Base-by-base conservation (phyloP, 2,113 vertebrate species). In the Brevimyrus niger region DNA sequence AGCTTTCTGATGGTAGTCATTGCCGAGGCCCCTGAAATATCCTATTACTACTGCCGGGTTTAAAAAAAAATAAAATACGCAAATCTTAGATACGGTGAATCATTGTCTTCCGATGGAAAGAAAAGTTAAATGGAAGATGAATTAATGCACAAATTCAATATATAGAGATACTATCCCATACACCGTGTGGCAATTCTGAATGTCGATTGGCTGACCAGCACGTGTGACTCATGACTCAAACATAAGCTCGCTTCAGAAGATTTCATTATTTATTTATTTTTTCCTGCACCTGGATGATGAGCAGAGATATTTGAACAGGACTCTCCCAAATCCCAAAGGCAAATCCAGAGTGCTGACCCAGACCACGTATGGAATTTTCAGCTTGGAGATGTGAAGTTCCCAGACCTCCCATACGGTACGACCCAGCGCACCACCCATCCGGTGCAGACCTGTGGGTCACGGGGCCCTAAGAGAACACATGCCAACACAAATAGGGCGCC, bases 341-440 rank as follows among this genome's bases (percentile, higher is more conserved):
- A 31, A 76, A 47, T n/a, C 48, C 17, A 3, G 35, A 42, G 73
- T 42, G 73, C 42, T 80, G 31, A 31, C 58, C 15, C 87, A 17
- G 61, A 19, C 58, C 44, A 2, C n/a, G 87, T 73, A 73, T 73
- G 86, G 88, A 93, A 90, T 90, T 91, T 86, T 55, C 76, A 80
- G 55, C 88, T 76, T 73, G 82, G n/a, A n/a, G 65, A 48, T 48
- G 88, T 87, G 89, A 55, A 91, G 89, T 84, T 55, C 55, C 13
- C 89, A 90, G 89, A 86, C 53, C 46, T 58, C 87, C 87, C 21
- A 31, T 46, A 31, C 1, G 15, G 8, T n/a, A 42, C 76, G 44
- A 1, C 2, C 15, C 8, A 42, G 3, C 76, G 35, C 6, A 82
- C 5, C 17, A 82, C 31, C 38, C 76, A 3, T 13, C 47, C 82